Conservation (phyloP, 2,113 vertebrate genomes). For the Hydrolagus affinis region DNA sequence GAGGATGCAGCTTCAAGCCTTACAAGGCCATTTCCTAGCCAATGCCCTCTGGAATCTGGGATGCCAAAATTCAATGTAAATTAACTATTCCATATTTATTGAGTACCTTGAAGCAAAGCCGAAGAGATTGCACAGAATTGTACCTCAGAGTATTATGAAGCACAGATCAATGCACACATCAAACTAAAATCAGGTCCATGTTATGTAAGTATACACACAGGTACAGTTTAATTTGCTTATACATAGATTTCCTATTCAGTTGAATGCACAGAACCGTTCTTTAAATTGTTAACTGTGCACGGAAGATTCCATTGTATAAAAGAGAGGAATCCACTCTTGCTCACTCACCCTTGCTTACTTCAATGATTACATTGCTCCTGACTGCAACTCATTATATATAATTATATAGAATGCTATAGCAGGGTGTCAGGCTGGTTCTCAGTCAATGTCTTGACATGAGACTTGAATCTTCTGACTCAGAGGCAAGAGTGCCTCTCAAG, state of each 20-base stretch:
- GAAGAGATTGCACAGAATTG: neutral
- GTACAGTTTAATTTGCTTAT: neutral
- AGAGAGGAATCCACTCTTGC: neutral
- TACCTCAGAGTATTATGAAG: neutral
- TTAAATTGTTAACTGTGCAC: too few species aligned
- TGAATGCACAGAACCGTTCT: too few species aligned
- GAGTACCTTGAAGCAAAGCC: neutral
- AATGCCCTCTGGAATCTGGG: neutral
- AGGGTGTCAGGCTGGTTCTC: too few species aligned
- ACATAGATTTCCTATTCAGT: neutral
- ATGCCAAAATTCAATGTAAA: neutral
- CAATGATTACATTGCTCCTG: neutral
- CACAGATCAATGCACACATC: neutral
- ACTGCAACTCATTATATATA: too few species aligned
- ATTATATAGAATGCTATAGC: too few species aligned
- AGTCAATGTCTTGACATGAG: too few species aligned
- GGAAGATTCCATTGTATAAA: neutral
- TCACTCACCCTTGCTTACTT: neutral
- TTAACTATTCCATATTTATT: conserved; percentile 4
- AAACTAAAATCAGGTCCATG: neutral
- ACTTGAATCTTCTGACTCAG: too few species aligned
- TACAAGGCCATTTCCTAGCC: neutral
- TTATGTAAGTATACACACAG: neutral
- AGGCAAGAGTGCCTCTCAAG: too few species aligned
- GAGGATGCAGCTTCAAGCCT: neutral